Evolutionary conservation across 2,888 invertebrate genomes (phyloP), one percentile per base, ranked within the genome.

Genomic region (Hirtodrosophila trivittata): DNA sequence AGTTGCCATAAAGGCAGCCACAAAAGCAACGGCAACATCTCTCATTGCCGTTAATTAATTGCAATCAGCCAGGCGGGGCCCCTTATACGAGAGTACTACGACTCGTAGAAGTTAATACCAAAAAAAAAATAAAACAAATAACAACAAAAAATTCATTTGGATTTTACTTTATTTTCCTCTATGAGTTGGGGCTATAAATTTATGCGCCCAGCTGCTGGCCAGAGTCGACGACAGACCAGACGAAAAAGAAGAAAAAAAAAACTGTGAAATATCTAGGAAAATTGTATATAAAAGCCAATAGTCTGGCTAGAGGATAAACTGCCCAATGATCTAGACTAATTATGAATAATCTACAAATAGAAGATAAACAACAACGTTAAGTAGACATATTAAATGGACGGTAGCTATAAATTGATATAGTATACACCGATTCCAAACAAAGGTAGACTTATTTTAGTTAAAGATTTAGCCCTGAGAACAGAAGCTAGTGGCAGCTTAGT

Each of bases 31-130:
- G 55, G 45, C 55, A 59, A 56, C 81, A 78, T 75, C 81, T 75
- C 77, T 83, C 75, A 86, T 86, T 86, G 81, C 77, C 63, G 66
- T 81, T 86, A 82, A 82, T 82, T 82, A 82, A 82, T 86, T 86
- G 86, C 81, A 65, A 84, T 51, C 73, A 66, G 60, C 66, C 68
- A 75, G 85, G 62, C 78, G 63, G 72, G 64, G 60, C 69, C 18
- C 47, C 54, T 55, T 1, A 25, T 6, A 14, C 3, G 28, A 30
- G 4, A 16, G 13, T 41, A 38, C 18, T 21, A 21, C 18, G 5
- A 21, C 3, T 21, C 18, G 18, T 52, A 14, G 32, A 26, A 60
- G 56, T 60, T 60, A 60, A 60, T 60, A 49, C 43, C 56, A 39
- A 37, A 21, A 21, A 16, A 33, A 42, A 39, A n/a, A n/a, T n/a